Percentiles rank a stretch among this genome's conserved stretches.
Conservation (phyloP, 2,113 vertebrate genomes). For the Psittacara wagleri region DNA sequence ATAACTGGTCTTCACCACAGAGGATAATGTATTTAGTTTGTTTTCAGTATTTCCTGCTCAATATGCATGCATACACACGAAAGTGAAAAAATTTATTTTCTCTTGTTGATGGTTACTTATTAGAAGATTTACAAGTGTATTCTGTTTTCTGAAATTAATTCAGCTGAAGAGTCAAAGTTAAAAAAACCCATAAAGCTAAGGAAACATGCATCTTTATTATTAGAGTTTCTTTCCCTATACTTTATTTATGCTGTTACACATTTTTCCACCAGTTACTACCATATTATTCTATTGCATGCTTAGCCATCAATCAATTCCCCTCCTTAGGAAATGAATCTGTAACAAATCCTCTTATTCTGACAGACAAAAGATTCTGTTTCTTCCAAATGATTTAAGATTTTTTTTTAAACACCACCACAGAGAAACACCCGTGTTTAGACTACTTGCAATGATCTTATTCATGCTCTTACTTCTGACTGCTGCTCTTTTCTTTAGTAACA, state of each 20-base stretch:
- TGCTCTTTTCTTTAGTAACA: background rate
- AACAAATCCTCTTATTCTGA: conserved; percentile 8
- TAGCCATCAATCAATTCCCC: background rate
- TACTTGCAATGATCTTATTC: background rate
- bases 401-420: background rate
- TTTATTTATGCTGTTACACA: background rate
- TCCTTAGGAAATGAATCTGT: background rate
- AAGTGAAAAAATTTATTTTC: background rate
- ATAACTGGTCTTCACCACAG: background rate
- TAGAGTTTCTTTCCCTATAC: background rate
- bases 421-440: background rate
- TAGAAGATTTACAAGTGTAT: background rate
- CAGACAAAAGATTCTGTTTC: background rate
- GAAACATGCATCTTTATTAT: background rate
- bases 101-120: background rate
- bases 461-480: background rate
- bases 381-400: background rate
- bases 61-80: background rate
- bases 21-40: background rate
- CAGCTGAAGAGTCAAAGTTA: background rate
- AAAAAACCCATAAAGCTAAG: conserved; percentile 5
- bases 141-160: background rate
- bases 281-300: background rate
- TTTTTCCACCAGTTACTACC: background rate
- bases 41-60: background rate